Percentiles rank a stretch among this genome's conserved stretches.
Evolutionary conservation across 2,888 invertebrate species (phyloP).

Genomic region (Hirtodrosophila histrioides): DNA sequence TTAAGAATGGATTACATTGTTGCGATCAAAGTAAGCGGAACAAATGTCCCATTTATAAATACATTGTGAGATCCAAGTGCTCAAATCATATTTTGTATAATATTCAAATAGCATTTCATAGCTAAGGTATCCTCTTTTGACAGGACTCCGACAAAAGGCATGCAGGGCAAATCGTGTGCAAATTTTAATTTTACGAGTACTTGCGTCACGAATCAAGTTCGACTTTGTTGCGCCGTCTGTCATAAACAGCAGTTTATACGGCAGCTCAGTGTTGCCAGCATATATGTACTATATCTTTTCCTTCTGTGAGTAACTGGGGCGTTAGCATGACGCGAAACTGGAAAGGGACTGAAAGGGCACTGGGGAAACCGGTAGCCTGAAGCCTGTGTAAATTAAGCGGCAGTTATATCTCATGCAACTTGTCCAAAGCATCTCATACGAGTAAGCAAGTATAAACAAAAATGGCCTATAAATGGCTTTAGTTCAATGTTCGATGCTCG

Average conservation of each 20-base stretch:
- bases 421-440: slow-evolving; percentile 51
- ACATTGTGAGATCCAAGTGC: no score
- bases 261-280: slow-evolving; percentile 38
- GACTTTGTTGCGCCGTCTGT: slow-evolving; percentile 58
- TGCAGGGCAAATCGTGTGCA: slow-evolving; percentile 62
- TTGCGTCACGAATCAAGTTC: slow-evolving; percentile 49
- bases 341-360: neutral
- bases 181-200: slow-evolving; percentile 74
- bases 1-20: no score
- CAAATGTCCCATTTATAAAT: no score
- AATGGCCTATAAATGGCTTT: slow-evolving; percentile 71
- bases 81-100: no score
- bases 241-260: slow-evolving; percentile 66
- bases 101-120: slow-evolving; percentile 4
- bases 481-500: slow-evolving; percentile 48
- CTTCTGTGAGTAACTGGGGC: slow-evolving; percentile 37
- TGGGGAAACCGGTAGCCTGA: neutral
- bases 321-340: neutral
- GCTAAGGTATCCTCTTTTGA: neutral
- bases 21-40: no score
- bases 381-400: slow-evolving; percentile 68
- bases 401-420: slow-evolving; percentile 79
- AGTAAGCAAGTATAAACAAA: slow-evolving; percentile 56
- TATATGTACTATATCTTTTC: slow-evolving; percentile 65
- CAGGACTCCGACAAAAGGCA: slow-evolving; percentile 2